Evolutionary conservation across 2,113 vertebrate species (phyloP), one percentile per base, ranked within the genome.

Genomic region (Acanthisitta chloris): DNA sequence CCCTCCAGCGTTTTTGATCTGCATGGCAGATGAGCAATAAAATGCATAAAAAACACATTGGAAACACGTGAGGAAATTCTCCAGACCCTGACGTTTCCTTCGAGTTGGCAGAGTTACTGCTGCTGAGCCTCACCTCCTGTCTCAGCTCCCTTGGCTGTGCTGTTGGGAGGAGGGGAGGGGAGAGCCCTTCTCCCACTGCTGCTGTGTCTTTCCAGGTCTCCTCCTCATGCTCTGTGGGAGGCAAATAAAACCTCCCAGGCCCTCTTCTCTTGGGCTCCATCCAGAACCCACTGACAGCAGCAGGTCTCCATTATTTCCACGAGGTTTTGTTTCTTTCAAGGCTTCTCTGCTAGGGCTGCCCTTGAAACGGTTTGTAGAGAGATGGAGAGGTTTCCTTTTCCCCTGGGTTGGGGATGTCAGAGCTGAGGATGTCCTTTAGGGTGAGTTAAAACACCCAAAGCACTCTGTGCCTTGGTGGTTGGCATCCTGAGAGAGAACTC

Each of bases 1-100:
- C 96, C 97, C 97, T 99, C 99, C 99, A 99, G 97, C 80, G 92
- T 97, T 98, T 98, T 97, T 98, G 98, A 98, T 98, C 98, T 98
- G 98, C 97, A 97, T 97, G 98, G 98, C 98, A 98, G 98, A 99
- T 99, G 98, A 99, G 98, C 98, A 99, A 90, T 99, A 99, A 99
- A 98, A 99, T 98, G 98, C 98, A 98, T 98, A 97, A 97, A 94
- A 95, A 99, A 97, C 99, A 99, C 99, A 98, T 98, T 99, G 98
- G 97, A 98, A 98, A 98, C 99, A 99, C 98, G 98, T 99, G 99
- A 99, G 97, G 97, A 98, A 98, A 98, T 97, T 97, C 97, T 98
- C 96, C 92, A 97, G 94, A 86, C 94, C 94, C 96, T 96, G 95
- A 97, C 96, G 96, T 97, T 97, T 97, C 97, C 90, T 98, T 97